A percentile compares a stretch with the other conserved stretches of the same genome.
phyloP scores from a whole-genome alignment of 2,113 vertebrate species.

The Alligator sinensis region DNA sequence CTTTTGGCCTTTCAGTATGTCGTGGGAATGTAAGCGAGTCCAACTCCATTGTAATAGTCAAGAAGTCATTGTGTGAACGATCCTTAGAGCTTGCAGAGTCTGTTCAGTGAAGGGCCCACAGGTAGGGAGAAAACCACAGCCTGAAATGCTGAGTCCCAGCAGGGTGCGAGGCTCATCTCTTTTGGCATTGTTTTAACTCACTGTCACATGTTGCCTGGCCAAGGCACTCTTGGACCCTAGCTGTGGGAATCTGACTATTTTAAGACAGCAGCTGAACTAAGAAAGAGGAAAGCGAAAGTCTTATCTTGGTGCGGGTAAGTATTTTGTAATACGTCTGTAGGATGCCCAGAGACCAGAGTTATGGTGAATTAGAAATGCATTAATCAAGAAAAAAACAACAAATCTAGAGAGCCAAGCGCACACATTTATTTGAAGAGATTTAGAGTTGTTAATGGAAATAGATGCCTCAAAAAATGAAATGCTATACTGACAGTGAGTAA shows the following conservation, averaged over 20 bases:
- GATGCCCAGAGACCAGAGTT: background rate
- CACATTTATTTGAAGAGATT: background rate
- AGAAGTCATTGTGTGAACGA: background rate
- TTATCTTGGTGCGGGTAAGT: background rate
- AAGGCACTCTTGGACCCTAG: background rate
- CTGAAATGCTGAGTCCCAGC: background rate
- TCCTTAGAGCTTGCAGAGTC: background rate
- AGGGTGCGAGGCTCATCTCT: background rate
- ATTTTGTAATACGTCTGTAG: background rate
- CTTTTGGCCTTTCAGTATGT: background rate
- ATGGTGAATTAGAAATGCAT: too few species aligned
- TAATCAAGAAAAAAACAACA: background rate
- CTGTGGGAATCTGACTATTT: background rate
- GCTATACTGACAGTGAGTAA: background rate
- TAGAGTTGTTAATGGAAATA: background rate
- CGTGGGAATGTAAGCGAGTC: background rate
- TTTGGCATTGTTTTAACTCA: background rate
- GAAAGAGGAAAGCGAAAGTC: too few species aligned
- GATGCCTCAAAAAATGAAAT: background rate
- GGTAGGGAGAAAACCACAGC: background rate
- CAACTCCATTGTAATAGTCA: background rate
- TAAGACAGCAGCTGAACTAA: background rate
- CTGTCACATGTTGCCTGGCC: background rate
- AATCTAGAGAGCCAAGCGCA: background rate
- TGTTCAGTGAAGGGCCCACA: background rate